phyloP scores from a whole-genome alignment of 2,888 invertebrate species.

The Pandemis corylana region DNA sequence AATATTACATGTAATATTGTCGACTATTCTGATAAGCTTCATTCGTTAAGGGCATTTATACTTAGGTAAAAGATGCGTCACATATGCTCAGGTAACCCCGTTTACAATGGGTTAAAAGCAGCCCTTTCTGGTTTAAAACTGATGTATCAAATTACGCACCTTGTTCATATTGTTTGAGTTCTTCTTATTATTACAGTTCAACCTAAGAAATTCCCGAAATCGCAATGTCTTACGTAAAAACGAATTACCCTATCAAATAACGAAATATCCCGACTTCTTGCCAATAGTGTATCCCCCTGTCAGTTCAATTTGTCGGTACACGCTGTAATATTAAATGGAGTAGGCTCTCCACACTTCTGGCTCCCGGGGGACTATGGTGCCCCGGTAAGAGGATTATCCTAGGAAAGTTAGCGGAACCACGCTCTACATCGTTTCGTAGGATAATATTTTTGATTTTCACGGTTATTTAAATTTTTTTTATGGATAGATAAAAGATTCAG shows the following conservation, averaged over 20 bases:
- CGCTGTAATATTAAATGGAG: conserved; percentile 32
- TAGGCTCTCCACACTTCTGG: conserved; percentile 40
- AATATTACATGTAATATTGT: too few relatives aligned
- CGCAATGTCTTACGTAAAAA: background rate
- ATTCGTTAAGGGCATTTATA: too few relatives aligned
- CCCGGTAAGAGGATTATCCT: conserved; percentile 36
- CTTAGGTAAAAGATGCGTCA: too few relatives aligned
- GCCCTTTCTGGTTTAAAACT: too few relatives aligned
- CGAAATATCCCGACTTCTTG: conserved; percentile 15
- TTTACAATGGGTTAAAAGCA: too few relatives aligned
- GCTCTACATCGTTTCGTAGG: conserved; percentile 11
- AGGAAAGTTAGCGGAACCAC: conserved; percentile 24
- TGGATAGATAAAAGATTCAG: background rate
- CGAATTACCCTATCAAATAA: conserved; percentile 11
- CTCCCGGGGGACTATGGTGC: conserved; percentile 32
- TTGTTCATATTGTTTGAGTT: too few relatives aligned
- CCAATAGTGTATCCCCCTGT: conserved; percentile 23
- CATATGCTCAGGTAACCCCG: too few relatives aligned
- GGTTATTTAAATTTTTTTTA: background rate
- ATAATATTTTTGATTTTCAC: background rate
- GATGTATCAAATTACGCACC: too few relatives aligned
- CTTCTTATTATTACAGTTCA: background rate
- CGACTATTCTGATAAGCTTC: too few relatives aligned
- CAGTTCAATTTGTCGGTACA: conserved; percentile 19
- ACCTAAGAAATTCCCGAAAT: background rate